Evolutionary conservation across 2,113 vertebrate genomes (phyloP), one percentile per base, ranked within the genome.

Genomic region (Turdus rufiventris): DNA sequence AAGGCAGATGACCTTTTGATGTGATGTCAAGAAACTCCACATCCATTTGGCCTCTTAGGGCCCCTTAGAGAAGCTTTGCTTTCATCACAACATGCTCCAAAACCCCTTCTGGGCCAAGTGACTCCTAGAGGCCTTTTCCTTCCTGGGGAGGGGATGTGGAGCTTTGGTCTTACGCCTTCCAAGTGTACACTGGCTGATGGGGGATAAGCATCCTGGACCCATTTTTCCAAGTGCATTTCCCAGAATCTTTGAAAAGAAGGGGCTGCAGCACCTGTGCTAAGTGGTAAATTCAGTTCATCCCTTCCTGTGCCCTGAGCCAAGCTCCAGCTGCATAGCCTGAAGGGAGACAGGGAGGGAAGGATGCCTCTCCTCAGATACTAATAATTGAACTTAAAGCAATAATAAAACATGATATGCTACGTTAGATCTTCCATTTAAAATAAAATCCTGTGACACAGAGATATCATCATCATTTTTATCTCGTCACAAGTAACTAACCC

Each of bases 371-470:
- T 68, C 72, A 68, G 38, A 73, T 7, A 81, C 36, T 90, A 57
- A 88, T 53, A 91, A 61, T 74, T 70, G 76, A 91, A 91, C 58
- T 43, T 75, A 33, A 31, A 88, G 56, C 87, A 81, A 56, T 89
- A 66, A 89, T 91, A 94, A 84, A 91, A 80, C 63, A 45, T 77
- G 66, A 85, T 84, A 66, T 50, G 63, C 90, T 95, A 89, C 1
- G 8, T 92, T 94, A 83, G 70, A 60, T 40, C 95, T 95, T 97
- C 84, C 94, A 94, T 94, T 83, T 89, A 89, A 89, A 93, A 96
- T 87, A 91, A 96, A 95, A 94, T 72, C 67, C 89, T 84, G 56
- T 71, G 89, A 89, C 85, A 90, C 63, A 38, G 56, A 84, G 75
- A 93, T 81, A 65, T 76, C 89, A 76, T 97, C 88, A 91, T 80